Evolutionary conservation across 1,140 invertebrate genomes (phyloP), one percentile per base, ranked within the genome.

Genomic region (Lepidostoma basale): DNA sequence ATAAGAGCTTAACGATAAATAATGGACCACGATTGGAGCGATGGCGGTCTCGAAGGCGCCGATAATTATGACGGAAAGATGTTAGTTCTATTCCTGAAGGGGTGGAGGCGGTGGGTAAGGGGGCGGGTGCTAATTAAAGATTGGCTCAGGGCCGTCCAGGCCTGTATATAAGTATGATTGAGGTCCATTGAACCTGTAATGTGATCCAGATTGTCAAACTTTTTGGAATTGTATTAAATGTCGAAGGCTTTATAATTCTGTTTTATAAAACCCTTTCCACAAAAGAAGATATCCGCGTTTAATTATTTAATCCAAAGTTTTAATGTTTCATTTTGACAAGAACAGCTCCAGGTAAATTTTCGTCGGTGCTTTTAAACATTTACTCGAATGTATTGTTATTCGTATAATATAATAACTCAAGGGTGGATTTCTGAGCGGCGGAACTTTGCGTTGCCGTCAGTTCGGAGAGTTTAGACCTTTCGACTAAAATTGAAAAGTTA

Each of bases 51-150:
- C 52, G 36, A 56, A 56, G 52, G 52, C 26, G 33, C 52, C 52
- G 52, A 28, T 56, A 56, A 56, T 56, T 56, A 56, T 56, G 52
- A 56, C 52, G 52, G 52, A 56, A 18, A 39, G 52, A 56, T 56
- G 28, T 56, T 56, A 36, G 52, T 56, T 56, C 6, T 56, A 56
- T 33, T n/a, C 18, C 9, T 16, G 14, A 20, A 3, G 28, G 8
- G n/a, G 6, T n/a, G 49, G 9, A 4, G 1, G 26, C 3, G 9
- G 42, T 49, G 23, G 23, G 45, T 4, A 23, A 10, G 22, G 10
- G 45, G 5, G 45, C 20, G 45, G 45, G 45, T 3, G 20, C 20
- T 56, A 56, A 56, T 56, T 56, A 56, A 56, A 56, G 52, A 56
- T 56, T 56, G 52, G 20, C 52, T 33, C 14, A 56, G 52, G 28